Evolutionary conservation across 2,888 invertebrate species (phyloP), one percentile per base, ranked within the genome.

Genomic region (Hylaea fasciaria): DNA sequence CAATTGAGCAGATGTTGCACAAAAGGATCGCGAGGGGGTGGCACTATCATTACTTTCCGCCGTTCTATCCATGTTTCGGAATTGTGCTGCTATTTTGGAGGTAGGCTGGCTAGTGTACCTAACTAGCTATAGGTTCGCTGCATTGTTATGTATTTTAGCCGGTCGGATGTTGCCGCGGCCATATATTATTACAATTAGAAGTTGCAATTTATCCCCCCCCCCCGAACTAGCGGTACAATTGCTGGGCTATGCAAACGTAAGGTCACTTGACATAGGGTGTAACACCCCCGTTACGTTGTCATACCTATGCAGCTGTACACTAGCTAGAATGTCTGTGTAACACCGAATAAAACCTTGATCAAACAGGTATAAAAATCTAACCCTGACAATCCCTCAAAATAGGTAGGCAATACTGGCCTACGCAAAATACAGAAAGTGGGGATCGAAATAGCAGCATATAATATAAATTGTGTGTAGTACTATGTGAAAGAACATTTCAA

Each of bases 1-100:
- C 70, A 74, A 71, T 71, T 68, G 78, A 77, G 79, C 86, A 87
- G 85, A 85, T 88, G 85, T 80, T 77, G 69, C 74, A 78, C 76
- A 84, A 82, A 62, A 80, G 80, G 77, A 74, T 67, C 68, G 66
- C 62, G 65, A 70, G 69, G 70, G 75, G 71, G 67, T 68, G 73
- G 72, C 70, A 59, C 62, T 64, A 65, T 71, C 73, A 76, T 76
- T 78, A 73, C 68, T 70, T 75, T 76, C 68, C 67, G 39, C 46
- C 32, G 47, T 44, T 71, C 71, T 68, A 74, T 71, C 68, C 77
- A 69, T 76, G 72, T 74, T 75, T 65, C 60, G 65, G 57, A 64
- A 66, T 62, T 52, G 49, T 64, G 54, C 62, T 68, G 57, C 71
- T 69, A 69, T 73, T 76, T 72, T 69, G 65, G 71, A 69, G 72